phyloP scores from a whole-genome alignment of 2,888 invertebrate genomes.

The Zygaena filipendulae region DNA sequence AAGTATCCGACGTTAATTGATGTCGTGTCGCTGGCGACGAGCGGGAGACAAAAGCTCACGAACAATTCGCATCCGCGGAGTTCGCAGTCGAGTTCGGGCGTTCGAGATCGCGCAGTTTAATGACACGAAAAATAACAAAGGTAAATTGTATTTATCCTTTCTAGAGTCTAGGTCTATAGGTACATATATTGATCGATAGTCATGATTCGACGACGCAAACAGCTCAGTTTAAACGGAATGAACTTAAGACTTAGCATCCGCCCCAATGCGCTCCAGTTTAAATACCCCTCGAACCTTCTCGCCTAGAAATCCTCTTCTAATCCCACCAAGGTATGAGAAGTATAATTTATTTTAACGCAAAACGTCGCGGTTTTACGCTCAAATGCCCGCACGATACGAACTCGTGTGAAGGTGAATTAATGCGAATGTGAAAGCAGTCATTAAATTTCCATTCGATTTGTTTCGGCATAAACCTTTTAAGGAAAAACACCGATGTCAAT shows the following conservation, averaged over 20 bases:
- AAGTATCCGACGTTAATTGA: slow-evolving; percentile 62
- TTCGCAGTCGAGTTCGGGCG: slow-evolving; percentile 64
- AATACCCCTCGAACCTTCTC: no score
- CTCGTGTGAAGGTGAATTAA: slow-evolving; percentile 47
- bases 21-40: slow-evolving; percentile 59
- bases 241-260: slow-evolving; percentile 46
- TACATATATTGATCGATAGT: slow-evolving; percentile 52
- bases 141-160: slow-evolving; percentile 66
- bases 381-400: slow-evolving; percentile 37
- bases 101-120: slow-evolving; percentile 67
- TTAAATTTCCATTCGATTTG: slow-evolving; percentile 59
- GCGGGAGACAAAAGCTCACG: slow-evolving; percentile 65
- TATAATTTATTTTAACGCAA: slow-evolving; percentile 62
- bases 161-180: slow-evolving; percentile 46
- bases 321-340: slow-evolving; percentile 51
- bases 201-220: slow-evolving; percentile 39
- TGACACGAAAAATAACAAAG: slow-evolving; percentile 70
- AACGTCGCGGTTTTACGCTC: slow-evolving; percentile 44
- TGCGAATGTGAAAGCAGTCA: slow-evolving; percentile 57
- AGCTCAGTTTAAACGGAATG: slow-evolving; percentile 46
- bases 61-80: slow-evolving; percentile 61
- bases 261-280: slow-evolving; percentile 34
- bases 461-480: slow-evolving; percentile 54
- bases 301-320: slow-evolving; percentile 37
- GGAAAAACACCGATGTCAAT: slow-evolving; percentile 14